These are phyloP conservation scores for Premnoplex brunnescens DNA, from an alignment of 2,797 vertebrate species.

Conservation along the genomic window DNA sequence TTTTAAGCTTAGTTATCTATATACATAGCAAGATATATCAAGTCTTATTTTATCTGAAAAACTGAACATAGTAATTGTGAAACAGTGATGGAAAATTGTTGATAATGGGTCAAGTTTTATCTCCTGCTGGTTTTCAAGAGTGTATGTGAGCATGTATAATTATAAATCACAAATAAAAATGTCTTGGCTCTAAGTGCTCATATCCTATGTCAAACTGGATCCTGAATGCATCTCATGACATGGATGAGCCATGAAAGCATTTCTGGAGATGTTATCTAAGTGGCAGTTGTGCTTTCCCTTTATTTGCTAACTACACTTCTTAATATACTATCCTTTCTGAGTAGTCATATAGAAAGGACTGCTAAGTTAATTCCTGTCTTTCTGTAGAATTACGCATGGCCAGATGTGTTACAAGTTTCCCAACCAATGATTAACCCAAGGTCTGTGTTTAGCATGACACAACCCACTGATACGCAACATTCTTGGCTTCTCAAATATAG, in stretches of 20 bases:
- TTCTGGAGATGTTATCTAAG: constrained; percentile 16
- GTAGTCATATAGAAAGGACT: neutral
- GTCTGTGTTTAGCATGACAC: neutral
- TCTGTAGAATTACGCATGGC: neutral
- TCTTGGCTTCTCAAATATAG: neutral
- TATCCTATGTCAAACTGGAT: constrained; percentile 33
- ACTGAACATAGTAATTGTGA: neutral
- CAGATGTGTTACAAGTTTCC: neutral
- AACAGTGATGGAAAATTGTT: neutral
- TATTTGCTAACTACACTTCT: constrained; percentile 16
- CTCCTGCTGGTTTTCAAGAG: constrained; percentile 23
- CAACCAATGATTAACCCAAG: neutral
- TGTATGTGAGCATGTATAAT: neutral
- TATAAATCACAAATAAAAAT: constrained; percentile 62
- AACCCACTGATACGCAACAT: neutral
- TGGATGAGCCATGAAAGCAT: constrained; percentile 46
- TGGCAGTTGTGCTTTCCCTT: constrained; percentile 35
- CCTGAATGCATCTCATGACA: constrained; percentile 42
- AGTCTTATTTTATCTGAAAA: neutral
- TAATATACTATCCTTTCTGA: neutral
- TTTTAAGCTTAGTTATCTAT: neutral
- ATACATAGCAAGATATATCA: neutral
- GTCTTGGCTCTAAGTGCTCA: constrained; percentile 26
- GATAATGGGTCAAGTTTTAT: constrained; percentile 25
- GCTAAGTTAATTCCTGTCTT: neutral